phyloP scores from a whole-genome alignment of 1,140 invertebrate genomes.

The Diachasma alloeum region DNA sequence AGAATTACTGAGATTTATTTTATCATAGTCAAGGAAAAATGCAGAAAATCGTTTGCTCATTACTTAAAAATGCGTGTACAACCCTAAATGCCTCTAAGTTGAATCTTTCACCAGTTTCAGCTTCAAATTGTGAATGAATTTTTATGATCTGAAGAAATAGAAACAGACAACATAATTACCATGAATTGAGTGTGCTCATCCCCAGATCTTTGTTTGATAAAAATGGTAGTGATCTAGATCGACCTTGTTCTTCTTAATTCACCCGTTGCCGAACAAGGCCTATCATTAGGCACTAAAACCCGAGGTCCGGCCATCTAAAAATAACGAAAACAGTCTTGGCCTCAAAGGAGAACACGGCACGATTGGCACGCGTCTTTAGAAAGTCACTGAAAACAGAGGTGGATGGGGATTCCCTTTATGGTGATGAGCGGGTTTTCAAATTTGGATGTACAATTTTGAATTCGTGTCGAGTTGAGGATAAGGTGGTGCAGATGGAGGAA shows the following conservation, averaged over 20 bases:
- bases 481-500: neutral
- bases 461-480: neutral
- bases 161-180: no score
- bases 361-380: constrained; percentile 13
- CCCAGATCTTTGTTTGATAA: neutral
- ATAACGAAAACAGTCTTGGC: constrained; percentile 8
- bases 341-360: constrained; percentile 9
- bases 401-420: neutral
- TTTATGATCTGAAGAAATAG: no score
- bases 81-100: no score
- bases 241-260: neutral
- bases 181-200: no score
- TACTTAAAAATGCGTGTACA: no score
- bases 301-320: constrained; percentile 19
- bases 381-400: constrained; percentile 2
- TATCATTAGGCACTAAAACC: neutral
- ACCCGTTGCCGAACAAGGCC: neutral
- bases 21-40: no score
- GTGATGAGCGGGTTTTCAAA: neutral
- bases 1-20: no score
- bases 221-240: neutral
- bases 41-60: no score
- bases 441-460: neutral
- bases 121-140: no score
- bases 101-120: no score